Evolutionary conservation across 2,113 vertebrate genomes (phyloP).

Genomic region (Daubentonia madagascariensis): DNA sequence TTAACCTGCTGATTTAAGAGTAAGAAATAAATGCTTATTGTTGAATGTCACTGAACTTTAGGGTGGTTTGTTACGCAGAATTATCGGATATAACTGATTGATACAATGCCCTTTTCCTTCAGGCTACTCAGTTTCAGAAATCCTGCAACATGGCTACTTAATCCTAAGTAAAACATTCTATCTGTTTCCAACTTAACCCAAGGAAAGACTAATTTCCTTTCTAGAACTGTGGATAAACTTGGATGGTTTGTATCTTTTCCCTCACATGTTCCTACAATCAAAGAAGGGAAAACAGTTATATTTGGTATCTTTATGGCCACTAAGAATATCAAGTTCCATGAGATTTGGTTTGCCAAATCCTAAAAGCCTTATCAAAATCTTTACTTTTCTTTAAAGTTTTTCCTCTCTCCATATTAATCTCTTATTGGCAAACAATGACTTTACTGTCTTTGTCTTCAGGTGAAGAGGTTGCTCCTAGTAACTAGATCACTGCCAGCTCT

Average conservation of each 20-base stretch:
- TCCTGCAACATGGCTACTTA: background rate
- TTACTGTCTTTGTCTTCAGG: background rate
- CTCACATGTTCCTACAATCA: background rate
- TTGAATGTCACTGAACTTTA: background rate
- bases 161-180: background rate
- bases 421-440: background rate
- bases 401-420: background rate
- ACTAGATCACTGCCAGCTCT: background rate
- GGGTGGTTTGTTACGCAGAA: background rate
- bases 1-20: background rate
- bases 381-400: background rate
- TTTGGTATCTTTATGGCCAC: background rate
- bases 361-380: background rate
- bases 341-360: background rate
- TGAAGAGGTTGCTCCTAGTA: background rate
- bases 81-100: background rate
- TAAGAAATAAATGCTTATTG: background rate
- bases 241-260: background rate
- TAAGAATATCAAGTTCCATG: background rate
- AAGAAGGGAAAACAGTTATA: background rate
- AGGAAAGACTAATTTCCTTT: slow-evolving; percentile 9
- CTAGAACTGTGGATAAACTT: background rate
- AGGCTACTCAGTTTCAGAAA: background rate
- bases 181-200: background rate
- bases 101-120: background rate